These are phyloP conservation scores for Cavia porcellus DNA, from an alignment of 2,113 vertebrate species.

Conservation along the genomic window DNA sequence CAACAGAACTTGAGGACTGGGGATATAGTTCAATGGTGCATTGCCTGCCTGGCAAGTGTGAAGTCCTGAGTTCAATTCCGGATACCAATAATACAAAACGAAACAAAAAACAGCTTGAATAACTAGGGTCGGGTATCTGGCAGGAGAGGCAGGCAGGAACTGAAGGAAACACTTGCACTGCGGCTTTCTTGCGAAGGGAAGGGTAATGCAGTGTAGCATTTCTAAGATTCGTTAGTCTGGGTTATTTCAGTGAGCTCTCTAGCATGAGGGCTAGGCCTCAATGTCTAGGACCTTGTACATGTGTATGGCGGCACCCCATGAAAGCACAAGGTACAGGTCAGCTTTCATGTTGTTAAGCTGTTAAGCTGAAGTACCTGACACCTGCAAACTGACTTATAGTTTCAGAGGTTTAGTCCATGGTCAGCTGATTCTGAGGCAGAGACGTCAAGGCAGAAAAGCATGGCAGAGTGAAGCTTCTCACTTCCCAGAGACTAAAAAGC, in stretches of 20 bases:
- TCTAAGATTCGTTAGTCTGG: background rate
- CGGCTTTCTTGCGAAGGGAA: background rate
- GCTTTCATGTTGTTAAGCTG: background rate
- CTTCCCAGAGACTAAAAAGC: background rate
- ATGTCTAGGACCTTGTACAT: background rate
- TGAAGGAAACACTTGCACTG: background rate
- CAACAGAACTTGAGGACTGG: too few relatives aligned
- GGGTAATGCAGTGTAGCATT: too few relatives aligned
- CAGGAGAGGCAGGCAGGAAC: background rate
- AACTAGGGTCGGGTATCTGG: too few relatives aligned
- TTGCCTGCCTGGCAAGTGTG: too few relatives aligned
- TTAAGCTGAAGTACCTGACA: background rate
- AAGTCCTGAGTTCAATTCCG: too few relatives aligned
- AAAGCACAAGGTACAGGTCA: background rate
- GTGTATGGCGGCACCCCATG: background rate
- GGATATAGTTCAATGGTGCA: too few relatives aligned
- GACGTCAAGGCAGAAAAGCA: background rate
- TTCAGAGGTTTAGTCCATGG: background rate
- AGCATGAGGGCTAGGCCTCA: too few relatives aligned
- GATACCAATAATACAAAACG: too few relatives aligned
- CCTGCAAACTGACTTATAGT: background rate
- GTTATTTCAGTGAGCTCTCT: background rate
- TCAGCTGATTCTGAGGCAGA: background rate
- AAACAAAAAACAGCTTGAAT: background rate
- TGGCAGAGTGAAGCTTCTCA: background rate